Base-by-base conservation (phyloP, 2,797 vertebrate genomes). In the Poeciliopsis gracilis region DNA sequence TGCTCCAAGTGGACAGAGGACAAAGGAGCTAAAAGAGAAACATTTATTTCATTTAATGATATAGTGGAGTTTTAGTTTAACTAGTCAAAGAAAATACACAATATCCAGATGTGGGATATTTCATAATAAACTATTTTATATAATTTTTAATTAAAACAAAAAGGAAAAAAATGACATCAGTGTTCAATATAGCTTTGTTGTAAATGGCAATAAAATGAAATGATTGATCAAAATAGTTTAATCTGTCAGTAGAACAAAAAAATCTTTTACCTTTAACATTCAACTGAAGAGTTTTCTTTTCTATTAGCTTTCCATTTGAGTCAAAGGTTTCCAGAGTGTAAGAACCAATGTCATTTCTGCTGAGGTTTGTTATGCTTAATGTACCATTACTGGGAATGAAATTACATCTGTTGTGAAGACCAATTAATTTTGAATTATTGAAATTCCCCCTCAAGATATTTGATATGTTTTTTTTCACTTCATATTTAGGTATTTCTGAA, bases 1-100 rank as follows among this genome's bases (percentile, higher is more conserved):
- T 25, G 0, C 57, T 18, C 55, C 78, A 92, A 51, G 23, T 0
- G 9, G 70, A 83, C 77, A 74, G 75, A 72, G 33, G 88, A 86
- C 78, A 94, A 83, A 28, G 90, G 89, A 82, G 76, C 93, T 93
- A 81, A 46, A 53, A 73, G 46, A 86, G 30, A 78, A 72, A 77
- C 6, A 83, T 6, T 28, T 53, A 20, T 10, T 57, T 4, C 6
- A 13, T 57, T 57, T 57, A 57, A 57, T n/a, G 7, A 55, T 11
- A n/a, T 4, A 55, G 53, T n/a, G 10, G 23, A 5, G 25, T 28
- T 25, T n/a, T 55, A 25, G 4, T 57, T 57, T 57, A 57, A 9
- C 53, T 12, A 28, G n/a, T 28, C 10, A 12, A n/a, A 57, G 12
- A 28, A 57, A 28, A 57, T n/a, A 12, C n/a, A 28, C 13, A 13